Percentiles rank a stretch among this genome's conserved stretches.
These are phyloP conservation scores for Temnothorax ravouxi DNA, from an alignment of 2,888 invertebrate genomes.

Conservation along the genomic window DNA sequence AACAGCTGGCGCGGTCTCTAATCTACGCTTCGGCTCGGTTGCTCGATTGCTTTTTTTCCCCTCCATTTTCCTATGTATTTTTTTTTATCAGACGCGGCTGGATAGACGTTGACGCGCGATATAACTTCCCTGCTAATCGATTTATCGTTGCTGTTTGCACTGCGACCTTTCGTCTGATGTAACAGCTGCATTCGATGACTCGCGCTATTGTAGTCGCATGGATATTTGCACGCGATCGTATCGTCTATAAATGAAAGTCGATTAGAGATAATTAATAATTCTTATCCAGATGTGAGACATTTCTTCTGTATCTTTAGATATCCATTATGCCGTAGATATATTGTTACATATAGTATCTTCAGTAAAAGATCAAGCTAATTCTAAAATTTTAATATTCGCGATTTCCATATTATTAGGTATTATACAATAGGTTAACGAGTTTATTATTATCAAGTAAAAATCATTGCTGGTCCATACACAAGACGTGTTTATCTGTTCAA, in stretches of 20 bases:
- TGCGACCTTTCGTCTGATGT: slow-evolving; percentile 32
- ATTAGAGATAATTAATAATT: slow-evolving; percentile 36
- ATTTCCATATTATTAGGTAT: too few species aligned
- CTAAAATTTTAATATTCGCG: not conserved
- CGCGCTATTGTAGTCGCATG: not conserved
- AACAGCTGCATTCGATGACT: slow-evolving; percentile 40
- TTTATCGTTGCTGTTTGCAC: slow-evolving; percentile 35
- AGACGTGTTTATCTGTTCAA: not conserved
- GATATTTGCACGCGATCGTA: slow-evolving; percentile 23
- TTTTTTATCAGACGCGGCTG: not conserved
- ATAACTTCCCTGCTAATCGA: slow-evolving; percentile 34
- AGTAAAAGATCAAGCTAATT: not conserved
- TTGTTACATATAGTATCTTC: not conserved
- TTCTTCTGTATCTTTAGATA: not conserved
- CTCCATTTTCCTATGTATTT: not conserved
- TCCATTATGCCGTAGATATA: not conserved
- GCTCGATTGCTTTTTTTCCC: slow-evolving; percentile 1
- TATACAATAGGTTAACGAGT: not conserved
- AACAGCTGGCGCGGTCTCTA: slow-evolving; percentile 14
- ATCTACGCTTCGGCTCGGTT: slow-evolving; percentile 19
- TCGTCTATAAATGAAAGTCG: slow-evolving; percentile 16
- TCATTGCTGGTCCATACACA: not conserved
- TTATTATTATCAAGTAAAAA: not conserved
- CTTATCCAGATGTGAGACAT: slow-evolving; percentile 2
- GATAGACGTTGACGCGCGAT: slow-evolving; percentile 21